phyloP scores from a whole-genome alignment of 2,113 vertebrate species.

The Mus spicilegus region DNA sequence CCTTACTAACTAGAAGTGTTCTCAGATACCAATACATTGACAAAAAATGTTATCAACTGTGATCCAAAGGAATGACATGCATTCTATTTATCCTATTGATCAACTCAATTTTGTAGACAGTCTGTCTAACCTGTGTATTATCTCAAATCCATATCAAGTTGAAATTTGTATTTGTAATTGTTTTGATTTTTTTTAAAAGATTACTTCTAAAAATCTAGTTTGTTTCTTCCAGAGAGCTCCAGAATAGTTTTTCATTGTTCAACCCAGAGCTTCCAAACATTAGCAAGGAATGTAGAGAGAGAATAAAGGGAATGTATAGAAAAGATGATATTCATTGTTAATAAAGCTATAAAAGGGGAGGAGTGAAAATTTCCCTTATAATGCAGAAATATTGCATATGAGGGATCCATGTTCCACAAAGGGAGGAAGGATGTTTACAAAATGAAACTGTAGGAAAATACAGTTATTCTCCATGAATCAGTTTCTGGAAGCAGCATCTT shows the following conservation, averaged over 20 bases:
- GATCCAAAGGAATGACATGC: neutral
- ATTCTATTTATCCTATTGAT: neutral
- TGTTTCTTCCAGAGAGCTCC: neutral
- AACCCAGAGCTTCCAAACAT: neutral
- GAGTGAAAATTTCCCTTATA: neutral
- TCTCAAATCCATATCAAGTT: neutral
- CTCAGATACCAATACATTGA: neutral
- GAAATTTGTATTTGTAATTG: neutral
- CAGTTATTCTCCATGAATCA: neutral
- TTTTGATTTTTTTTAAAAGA: neutral
- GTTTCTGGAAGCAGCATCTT: neutral
- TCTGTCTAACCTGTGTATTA: neutral
- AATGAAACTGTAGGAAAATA: neutral
- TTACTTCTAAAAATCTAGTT: neutral
- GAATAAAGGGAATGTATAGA: neutral
- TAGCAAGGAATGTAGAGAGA: neutral
- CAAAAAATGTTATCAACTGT: neutral
- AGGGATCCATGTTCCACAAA: neutral
- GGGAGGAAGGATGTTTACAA: neutral
- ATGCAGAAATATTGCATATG: neutral
- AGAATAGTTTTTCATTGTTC: neutral
- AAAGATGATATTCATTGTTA: neutral
- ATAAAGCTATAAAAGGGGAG: neutral
- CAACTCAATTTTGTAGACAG: neutral
- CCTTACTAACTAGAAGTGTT: neutral